phyloP scores from a whole-genome alignment of 2,888 invertebrate species.

The Nomada lathburiana region DNA sequence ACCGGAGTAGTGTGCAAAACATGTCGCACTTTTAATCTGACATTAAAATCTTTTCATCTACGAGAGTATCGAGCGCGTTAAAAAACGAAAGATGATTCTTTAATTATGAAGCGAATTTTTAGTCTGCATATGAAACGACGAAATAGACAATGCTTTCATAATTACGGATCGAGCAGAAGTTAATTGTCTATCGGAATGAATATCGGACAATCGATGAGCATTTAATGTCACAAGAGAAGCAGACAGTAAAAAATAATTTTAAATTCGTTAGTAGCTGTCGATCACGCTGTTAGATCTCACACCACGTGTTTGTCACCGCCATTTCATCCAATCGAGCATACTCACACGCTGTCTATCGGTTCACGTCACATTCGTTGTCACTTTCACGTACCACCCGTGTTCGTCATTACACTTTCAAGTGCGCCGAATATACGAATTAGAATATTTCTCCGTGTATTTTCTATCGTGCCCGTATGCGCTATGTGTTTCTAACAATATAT shows the following conservation, averaged over 20 bases:
- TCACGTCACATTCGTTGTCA: constrained; percentile 58
- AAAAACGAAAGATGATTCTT: background rate
- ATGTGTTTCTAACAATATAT: constrained; percentile 63
- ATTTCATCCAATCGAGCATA: constrained; percentile 51
- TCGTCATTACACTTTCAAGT: constrained; percentile 26
- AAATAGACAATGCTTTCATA: background rate
- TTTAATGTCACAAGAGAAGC: background rate
- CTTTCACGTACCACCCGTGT: constrained; percentile 39
- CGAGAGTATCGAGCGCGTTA: background rate
- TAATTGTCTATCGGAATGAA: background rate
- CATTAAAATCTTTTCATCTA: background rate
- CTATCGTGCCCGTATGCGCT: constrained; percentile 24
- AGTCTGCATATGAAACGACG: too few species aligned
- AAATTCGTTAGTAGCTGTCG: constrained; percentile 38
- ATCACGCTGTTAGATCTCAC: constrained; percentile 48
- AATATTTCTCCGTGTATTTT: constrained; percentile 22
- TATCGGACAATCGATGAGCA: background rate
- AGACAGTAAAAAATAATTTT: constrained; percentile 11
- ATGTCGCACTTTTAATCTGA: background rate
- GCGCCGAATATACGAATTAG: constrained; percentile 38
- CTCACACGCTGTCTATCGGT: constrained; percentile 58
- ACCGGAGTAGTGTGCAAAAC: constrained; percentile 18
- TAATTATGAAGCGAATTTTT: background rate
- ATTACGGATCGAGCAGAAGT: background rate
- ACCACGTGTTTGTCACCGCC: constrained; percentile 42